These are phyloP conservation scores for Centruroides vittatus DNA, from an alignment of 1,140 invertebrate genomes.

Conservation along the genomic window DNA sequence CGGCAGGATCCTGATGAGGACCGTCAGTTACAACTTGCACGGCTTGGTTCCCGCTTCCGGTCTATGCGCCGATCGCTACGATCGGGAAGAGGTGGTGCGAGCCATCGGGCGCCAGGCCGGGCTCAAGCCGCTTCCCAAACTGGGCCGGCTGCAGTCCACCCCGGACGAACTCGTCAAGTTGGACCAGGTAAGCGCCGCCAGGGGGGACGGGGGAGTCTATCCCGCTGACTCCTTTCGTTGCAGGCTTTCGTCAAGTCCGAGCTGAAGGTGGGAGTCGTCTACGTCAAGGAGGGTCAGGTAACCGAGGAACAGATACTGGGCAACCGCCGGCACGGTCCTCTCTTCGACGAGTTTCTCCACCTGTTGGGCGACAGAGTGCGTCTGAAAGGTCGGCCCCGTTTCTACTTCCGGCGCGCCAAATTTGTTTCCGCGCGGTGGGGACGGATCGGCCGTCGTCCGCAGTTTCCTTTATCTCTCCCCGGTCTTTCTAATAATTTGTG, in stretches of 20 bases:
- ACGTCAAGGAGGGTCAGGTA: slow-evolving; percentile 74
- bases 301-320: slow-evolving; percentile 98
- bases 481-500: too few relatives aligned
- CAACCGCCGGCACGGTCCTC: slow-evolving; percentile 51
- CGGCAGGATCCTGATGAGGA: slow-evolving; percentile 69
- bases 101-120: slow-evolving; percentile 86
- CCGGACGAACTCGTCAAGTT: slow-evolving; percentile 83
- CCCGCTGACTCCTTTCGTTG: slow-evolving; percentile 6
- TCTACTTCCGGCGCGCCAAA: too few relatives aligned
- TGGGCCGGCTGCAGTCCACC: slow-evolving; percentile 82
- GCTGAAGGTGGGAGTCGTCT: slow-evolving; percentile 86
- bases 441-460: too few relatives aligned
- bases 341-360: slow-evolving; percentile 77
- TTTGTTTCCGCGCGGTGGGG: too few relatives aligned
- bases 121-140: slow-evolving; percentile 74
- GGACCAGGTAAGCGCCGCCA: slow-evolving; percentile 62
- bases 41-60: slow-evolving; percentile 81
- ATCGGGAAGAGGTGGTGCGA: slow-evolving; percentile 81
- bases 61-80: slow-evolving; percentile 82
- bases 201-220: too few relatives aligned
- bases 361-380: slow-evolving; percentile 71
- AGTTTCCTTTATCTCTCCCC: too few relatives aligned
- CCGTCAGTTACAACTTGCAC: slow-evolving; percentile 85
- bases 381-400: slow-evolving; percentile 41
- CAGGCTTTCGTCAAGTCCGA: slow-evolving; percentile 91